Base-by-base conservation (phyloP, 2,113 vertebrate species). In the Dasypus novemcinctus region DNA sequence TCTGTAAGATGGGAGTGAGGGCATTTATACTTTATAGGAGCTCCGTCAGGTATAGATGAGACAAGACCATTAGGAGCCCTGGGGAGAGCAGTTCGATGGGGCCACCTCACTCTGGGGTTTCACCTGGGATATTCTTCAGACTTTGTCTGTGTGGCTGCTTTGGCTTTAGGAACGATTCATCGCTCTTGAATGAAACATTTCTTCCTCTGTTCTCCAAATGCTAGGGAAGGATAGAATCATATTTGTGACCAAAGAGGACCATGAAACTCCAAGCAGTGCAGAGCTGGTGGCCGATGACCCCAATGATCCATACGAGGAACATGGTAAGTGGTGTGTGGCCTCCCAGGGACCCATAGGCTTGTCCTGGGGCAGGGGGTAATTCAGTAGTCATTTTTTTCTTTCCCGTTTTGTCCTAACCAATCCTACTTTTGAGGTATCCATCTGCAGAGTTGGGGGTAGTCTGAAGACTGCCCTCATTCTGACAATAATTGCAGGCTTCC, bases 251-350 rank as follows among this genome's bases (percentile, higher is more conserved):
- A 99, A 98, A 96, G 99, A 99, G 95, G 99, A 99, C 96, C 99
- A 99, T 5, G 98, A 99, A 72, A 98, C 99, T 0, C 99, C 99
- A 1, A 99, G 99, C 98, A 99, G 97, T 2, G 99, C 99, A 13
- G 99, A 99, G 97, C 98, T 99, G 96, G 98, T 99, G 61, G 99
- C 99, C 17, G 99, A 99, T 90, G 99, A 99, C 96, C 99, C 99
- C 3, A 98, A 99, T 10, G 99, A 99, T 79, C 99, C 99, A 0
- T 99, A 99, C 0, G 99, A 99, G 96, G 99, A 99, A 88, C 99
- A 97, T 29, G 99, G 98, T 99, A 57, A 98, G 98, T 97, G 96
- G 18, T 29, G 0, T 1, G 4, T 86, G 25, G 4, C 38, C 38
- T 68, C 38, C 57, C 41, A 0, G 38, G 71, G 36, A 14, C 63